Evolutionary conservation across 1,140 invertebrate genomes (phyloP).

Genomic region (Copidosoma floridanum): DNA sequence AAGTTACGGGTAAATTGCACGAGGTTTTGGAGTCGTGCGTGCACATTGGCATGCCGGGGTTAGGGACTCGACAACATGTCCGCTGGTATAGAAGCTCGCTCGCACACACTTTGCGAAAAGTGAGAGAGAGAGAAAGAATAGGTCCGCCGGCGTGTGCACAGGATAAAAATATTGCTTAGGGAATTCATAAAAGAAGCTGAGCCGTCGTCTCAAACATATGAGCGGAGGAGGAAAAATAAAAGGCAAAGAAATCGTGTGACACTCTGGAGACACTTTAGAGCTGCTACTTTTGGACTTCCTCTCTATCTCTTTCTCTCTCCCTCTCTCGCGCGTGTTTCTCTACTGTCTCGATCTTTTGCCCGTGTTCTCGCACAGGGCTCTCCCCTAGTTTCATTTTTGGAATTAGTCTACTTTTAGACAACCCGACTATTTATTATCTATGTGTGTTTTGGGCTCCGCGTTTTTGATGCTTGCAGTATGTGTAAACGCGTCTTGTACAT

Average conservation of each 20-base stretch:
- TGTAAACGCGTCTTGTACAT: no score
- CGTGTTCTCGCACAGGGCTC: slow-evolving; percentile 30
- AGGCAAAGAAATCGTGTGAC: background rate
- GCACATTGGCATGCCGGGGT: no score
- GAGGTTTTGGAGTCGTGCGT: no score
- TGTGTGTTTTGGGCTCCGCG: no score
- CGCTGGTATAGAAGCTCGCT: no score
- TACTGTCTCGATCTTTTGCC: background rate
- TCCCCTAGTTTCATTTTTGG: slow-evolving; percentile 21
- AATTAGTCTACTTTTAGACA: slow-evolving; percentile 29
- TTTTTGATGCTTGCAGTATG: no score
- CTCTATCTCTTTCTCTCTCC: slow-evolving; percentile 7
- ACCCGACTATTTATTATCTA: background rate
- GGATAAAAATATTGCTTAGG: slow-evolving; percentile 15
- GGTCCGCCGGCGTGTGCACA: no score
- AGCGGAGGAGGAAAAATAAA: slow-evolving; percentile 1
- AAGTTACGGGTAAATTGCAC: no score
- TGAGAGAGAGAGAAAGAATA: no score
- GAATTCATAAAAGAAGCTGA: no score
- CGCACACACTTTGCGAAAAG: no score
- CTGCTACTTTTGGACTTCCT: slow-evolving; percentile 1
- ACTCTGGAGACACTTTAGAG: background rate
- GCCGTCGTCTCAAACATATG: no score
- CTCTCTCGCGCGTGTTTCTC: slow-evolving; percentile 7
- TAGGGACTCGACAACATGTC: slow-evolving; percentile 22